Percentiles rank a stretch among this genome's conserved stretches.
These are phyloP conservation scores for Cavia aperea DNA, from an alignment of 2,113 vertebrate species.

Conservation along the genomic window DNA sequence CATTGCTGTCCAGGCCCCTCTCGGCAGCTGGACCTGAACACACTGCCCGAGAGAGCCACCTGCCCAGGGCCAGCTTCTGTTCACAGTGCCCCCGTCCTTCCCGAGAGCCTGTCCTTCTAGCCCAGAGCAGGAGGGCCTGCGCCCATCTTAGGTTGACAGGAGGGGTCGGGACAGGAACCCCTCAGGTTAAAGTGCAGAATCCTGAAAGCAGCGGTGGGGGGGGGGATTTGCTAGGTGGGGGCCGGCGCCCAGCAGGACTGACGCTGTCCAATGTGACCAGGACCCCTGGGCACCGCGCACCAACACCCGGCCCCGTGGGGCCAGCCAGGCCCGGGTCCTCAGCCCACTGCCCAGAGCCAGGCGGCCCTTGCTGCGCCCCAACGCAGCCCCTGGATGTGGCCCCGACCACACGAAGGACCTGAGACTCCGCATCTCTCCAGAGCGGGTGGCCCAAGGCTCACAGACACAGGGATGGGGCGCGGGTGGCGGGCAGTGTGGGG, in stretches of 20 bases:
- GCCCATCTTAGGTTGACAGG: not conserved
- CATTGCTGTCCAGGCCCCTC: accelerated
- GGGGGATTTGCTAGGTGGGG: not conserved
- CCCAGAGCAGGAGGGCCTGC: not conserved
- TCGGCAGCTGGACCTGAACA: accelerated
- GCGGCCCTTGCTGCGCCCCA: too few species aligned
- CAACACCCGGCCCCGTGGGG: not conserved
- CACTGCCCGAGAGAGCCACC: accelerated
- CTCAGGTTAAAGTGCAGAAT: not conserved
- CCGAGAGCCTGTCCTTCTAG: not conserved
- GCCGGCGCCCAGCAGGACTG: not conserved
- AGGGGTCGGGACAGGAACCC: not conserved
- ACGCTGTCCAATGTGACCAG: not conserved
- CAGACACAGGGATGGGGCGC: not conserved
- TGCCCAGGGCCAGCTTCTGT: too few species aligned
- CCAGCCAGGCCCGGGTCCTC: not conserved
- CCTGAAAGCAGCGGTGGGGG: not conserved
- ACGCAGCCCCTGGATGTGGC: not conserved
- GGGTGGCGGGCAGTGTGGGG: not conserved
- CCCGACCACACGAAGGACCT: not conserved
- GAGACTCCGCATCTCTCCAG: not conserved
- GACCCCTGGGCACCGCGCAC: not conserved
- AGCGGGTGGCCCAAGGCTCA: not conserved
- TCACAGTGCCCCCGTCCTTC: too few species aligned
- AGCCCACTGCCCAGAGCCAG: not conserved